phyloP scores from a whole-genome alignment of 2,797 vertebrate species.

The Spinus olivaceus region DNA sequence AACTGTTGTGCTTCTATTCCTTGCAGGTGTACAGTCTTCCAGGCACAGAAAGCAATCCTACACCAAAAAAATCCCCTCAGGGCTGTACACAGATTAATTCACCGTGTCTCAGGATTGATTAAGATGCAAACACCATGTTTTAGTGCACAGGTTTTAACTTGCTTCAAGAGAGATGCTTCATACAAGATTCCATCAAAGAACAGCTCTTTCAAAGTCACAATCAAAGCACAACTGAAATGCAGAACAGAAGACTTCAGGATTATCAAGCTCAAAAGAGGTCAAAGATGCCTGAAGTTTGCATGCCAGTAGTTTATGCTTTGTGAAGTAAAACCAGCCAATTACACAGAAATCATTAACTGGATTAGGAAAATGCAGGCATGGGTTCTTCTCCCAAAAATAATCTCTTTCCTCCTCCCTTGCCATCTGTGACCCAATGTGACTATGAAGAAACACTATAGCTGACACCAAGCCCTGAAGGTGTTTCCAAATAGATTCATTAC shows the following conservation, averaged over 20 bases:
- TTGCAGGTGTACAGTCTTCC: background rate
- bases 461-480: background rate
- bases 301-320: background rate
- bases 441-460: background rate
- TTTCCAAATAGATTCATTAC: background rate
- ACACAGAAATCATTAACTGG: background rate
- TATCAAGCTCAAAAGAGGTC: constrained; percentile 8
- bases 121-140: background rate
- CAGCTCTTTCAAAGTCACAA: background rate
- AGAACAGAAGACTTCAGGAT: background rate
- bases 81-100: background rate
- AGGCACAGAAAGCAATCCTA: background rate
- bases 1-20: background rate
- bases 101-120: background rate
- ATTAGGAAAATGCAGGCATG: background rate
- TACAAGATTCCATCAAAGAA: background rate
- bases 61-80: background rate
- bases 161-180: constrained; percentile 9
- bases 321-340: background rate
- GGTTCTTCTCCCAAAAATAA: background rate
- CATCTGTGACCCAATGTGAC: background rate
- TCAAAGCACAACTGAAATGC: background rate
- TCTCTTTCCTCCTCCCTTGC: background rate
- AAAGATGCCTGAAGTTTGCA: background rate
- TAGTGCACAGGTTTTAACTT: constrained; percentile 29